phyloP scores from a whole-genome alignment of 1,140 invertebrate species.

The Drosophila parvula region DNA sequence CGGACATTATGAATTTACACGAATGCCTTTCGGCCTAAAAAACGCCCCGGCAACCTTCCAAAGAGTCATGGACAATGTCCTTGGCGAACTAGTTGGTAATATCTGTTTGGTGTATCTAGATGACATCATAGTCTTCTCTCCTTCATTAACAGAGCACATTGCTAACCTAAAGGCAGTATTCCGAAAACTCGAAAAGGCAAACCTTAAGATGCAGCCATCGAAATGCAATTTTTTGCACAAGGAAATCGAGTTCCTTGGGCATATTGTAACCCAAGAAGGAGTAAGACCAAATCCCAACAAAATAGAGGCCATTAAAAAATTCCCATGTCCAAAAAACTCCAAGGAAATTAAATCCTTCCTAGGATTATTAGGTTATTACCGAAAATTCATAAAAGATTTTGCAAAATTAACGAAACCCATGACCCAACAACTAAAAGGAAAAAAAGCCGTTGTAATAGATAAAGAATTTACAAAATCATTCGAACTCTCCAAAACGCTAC shows the following conservation, averaged over 20 bases:
- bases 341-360: no score
- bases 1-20: not conserved
- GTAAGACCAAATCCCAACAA: not conserved
- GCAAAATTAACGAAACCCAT: no score
- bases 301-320: not conserved
- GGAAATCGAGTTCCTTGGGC: not conserved
- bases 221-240: not conserved
- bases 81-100: not conserved
- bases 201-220: not conserved
- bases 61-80: not conserved
- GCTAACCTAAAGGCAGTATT: not conserved
- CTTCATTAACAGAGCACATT: not conserved
- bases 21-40: not conserved
- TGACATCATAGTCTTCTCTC: not conserved
- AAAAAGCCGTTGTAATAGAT: no score
- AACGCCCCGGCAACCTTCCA: not conserved
- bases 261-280: not conserved
- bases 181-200: not conserved
- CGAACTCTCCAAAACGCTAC: conserved; percentile 1
- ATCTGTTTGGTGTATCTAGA: not conserved
- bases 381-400: no score
- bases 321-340: not conserved
- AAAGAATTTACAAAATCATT: conserved; percentile 2
- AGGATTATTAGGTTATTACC: no score
- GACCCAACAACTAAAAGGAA: no score